A percentile compares a stretch with the other conserved stretches of the same genome.
phyloP scores from a whole-genome alignment of 2,113 vertebrate species.

The Oxyruncus cristatus region DNA sequence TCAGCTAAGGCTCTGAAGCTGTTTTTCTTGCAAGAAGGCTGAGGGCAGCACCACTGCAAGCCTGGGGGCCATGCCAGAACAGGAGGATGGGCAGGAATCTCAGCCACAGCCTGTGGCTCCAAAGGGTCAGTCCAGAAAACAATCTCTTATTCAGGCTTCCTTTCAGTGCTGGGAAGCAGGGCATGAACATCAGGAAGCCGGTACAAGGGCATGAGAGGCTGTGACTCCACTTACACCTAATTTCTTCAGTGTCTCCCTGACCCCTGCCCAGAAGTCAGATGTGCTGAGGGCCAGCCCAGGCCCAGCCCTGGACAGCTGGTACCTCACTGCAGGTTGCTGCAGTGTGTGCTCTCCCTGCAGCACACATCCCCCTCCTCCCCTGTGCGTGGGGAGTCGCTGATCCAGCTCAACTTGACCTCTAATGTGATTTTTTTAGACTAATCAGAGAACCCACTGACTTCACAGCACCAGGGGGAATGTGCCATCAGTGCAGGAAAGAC shows the following conservation, averaged over 20 bases:
- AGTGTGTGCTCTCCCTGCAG: background rate
- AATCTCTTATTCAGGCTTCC: background rate
- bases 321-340: background rate
- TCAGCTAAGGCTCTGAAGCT: background rate
- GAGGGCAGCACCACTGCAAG: background rate
- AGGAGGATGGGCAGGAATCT: background rate
- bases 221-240: background rate
- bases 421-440: background rate
- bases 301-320: background rate
- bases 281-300: background rate
- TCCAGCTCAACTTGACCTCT: background rate
- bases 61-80: background rate
- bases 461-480: background rate
- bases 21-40: background rate
- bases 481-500: background rate
- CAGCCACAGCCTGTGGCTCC: background rate
- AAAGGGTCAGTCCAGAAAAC: background rate
- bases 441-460: background rate
- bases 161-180: background rate
- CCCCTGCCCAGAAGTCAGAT: background rate
- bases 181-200: background rate
- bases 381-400: background rate
- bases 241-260: background rate
- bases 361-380: background rate
- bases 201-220: background rate